Evolutionary conservation across 2,888 invertebrate genomes (phyloP).

Genomic region (Catocala sponsa): DNA sequence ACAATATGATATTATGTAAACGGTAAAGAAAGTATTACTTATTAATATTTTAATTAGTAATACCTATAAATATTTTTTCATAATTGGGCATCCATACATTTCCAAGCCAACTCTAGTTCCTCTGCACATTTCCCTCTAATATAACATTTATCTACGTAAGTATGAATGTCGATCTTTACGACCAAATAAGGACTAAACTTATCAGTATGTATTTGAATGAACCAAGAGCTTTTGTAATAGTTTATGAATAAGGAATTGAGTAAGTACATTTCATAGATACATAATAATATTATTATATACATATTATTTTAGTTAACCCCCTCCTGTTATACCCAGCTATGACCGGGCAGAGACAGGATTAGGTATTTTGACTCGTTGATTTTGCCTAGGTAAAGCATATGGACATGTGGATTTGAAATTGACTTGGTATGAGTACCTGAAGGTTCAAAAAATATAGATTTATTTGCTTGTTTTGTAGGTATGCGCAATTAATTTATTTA

Average conservation of each 20-base stretch:
- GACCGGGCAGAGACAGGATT: background rate
- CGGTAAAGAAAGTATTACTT: too few relatives aligned
- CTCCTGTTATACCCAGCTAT: background rate
- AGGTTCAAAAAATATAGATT: too few relatives aligned
- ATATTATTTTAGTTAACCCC: background rate
- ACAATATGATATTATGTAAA: background rate
- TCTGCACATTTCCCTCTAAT: too few relatives aligned
- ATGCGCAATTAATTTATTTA: too few relatives aligned
- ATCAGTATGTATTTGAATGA: constrained; percentile 14
- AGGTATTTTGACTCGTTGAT: too few relatives aligned
- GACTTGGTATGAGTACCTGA: too few relatives aligned
- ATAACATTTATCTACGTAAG: too few relatives aligned
- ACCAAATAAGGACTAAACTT: background rate
- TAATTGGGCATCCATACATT: too few relatives aligned
- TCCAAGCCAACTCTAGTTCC: too few relatives aligned
- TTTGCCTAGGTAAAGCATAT: background rate
- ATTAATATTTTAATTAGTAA: background rate
- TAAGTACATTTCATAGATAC: constrained; percentile 8
- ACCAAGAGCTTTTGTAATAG: constrained; percentile 24
- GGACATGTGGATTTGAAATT: background rate
- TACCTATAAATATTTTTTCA: too few relatives aligned
- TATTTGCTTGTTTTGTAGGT: too few relatives aligned
- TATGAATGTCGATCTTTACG: too few relatives aligned
- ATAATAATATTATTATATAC: background rate
- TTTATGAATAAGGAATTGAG: constrained; percentile 7